A percentile compares a stretch with the other conserved stretches of the same genome.
These are phyloP conservation scores for Latheticus oryzae DNA, from an alignment of 2,888 invertebrate species.

Conservation along the genomic window DNA sequence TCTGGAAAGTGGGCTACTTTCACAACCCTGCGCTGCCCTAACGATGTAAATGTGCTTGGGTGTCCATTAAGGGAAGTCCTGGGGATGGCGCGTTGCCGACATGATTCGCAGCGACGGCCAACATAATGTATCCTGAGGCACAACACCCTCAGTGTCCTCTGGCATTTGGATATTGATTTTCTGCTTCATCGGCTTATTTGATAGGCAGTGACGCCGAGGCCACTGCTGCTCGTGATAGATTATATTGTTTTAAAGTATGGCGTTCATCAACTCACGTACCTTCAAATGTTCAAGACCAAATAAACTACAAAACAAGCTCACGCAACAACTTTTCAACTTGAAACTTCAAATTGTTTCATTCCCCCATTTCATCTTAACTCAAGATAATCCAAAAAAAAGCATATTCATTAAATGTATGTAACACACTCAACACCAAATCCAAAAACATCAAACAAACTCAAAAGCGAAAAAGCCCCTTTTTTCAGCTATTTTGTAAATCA, in stretches of 20 bases:
- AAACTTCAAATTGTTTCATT: too few species aligned
- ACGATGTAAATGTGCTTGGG: conserved; percentile 46
- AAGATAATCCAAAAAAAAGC: too few species aligned
- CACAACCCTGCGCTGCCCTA: conserved; percentile 35
- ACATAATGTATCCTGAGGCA: conserved; percentile 52
- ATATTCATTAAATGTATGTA: too few species aligned
- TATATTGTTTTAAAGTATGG: conserved; percentile 44
- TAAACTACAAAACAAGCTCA: too few species aligned
- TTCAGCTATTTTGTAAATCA: too few species aligned
- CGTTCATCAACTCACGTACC: conserved; percentile 20
- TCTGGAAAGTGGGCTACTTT: conserved; percentile 44
- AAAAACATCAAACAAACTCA: too few species aligned
- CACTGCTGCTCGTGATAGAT: conserved; percentile 44
- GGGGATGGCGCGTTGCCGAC: conserved; percentile 39
- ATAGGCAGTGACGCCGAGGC: conserved; percentile 46
- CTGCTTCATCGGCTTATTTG: conserved; percentile 51
- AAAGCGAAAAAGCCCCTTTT: too few species aligned
- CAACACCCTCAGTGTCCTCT: conserved; percentile 43
- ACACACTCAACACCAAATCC: too few species aligned
- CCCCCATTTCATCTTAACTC: too few species aligned
- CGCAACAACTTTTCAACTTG: conserved; percentile 1
- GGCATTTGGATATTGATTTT: conserved; percentile 51
- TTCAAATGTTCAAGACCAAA: conserved; percentile 2
- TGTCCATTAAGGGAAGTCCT: conserved; percentile 47
- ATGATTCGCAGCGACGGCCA: conserved; percentile 50